Evolutionary conservation across 2,797 vertebrate genomes (phyloP).

Genomic region (Danio tinwini): DNA sequence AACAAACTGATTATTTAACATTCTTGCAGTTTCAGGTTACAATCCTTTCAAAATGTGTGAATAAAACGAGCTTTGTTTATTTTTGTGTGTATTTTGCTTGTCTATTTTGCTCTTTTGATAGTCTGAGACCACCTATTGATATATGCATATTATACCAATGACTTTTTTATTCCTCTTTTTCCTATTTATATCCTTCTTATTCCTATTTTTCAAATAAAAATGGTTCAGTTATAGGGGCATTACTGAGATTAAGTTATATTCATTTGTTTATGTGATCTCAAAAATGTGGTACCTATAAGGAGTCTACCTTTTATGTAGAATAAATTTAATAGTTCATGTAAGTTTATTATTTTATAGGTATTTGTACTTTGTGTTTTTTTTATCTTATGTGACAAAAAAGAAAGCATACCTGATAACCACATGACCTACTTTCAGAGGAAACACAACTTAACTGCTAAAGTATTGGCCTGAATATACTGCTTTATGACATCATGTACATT

Average conservation of each 20-base stretch:
- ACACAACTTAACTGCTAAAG: background rate
- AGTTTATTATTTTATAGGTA: background rate
- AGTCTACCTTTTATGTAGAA: background rate
- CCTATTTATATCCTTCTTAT: too few species aligned
- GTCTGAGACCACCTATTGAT: background rate
- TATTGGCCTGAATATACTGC: background rate
- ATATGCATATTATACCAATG: too few species aligned
- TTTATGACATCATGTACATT: background rate
- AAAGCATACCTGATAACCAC: background rate
- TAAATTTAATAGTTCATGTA: background rate
- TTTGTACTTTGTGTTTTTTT: background rate
- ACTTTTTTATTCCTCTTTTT: too few species aligned
- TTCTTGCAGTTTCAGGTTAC: background rate
- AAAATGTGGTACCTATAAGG: background rate
- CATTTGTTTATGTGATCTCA: background rate
- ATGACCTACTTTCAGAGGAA: slow-evolving; percentile 1
- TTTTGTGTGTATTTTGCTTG: background rate
- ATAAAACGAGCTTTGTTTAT: background rate
- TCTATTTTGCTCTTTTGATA: too few species aligned
- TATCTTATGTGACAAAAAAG: too few species aligned
- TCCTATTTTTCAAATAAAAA: background rate
- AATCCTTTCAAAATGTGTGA: background rate
- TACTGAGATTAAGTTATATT: background rate
- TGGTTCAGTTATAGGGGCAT: background rate
- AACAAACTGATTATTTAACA: background rate